A percentile compares a stretch with the other conserved stretches of the same genome.
phyloP scores from a whole-genome alignment of 2,113 vertebrate species.

The Semicossyphus pulcher region DNA sequence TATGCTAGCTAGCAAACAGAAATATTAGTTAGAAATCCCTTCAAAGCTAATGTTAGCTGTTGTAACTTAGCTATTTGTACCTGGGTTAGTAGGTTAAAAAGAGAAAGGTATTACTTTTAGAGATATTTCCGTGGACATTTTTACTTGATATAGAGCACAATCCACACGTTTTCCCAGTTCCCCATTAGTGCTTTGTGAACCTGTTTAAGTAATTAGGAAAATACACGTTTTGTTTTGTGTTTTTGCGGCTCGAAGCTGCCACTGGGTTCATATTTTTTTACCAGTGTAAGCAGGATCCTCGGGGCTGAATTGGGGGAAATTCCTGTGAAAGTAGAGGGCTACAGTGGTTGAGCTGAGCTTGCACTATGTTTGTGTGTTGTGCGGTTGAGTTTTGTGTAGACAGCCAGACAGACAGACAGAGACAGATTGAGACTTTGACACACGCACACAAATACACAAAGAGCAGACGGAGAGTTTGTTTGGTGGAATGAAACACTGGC shows the following conservation, averaged over 20 bases:
- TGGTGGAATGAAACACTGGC: not conserved
- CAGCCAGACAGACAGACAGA: slow-evolving; percentile 44
- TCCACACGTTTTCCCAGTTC: slow-evolving; percentile 26
- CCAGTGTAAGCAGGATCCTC: slow-evolving; percentile 64
- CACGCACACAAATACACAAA: not conserved
- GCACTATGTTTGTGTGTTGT: slow-evolving; percentile 75
- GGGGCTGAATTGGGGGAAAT: slow-evolving; percentile 58
- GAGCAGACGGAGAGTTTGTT: slow-evolving; percentile 1
- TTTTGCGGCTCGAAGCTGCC: slow-evolving; percentile 44
- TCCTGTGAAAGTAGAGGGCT: slow-evolving; percentile 69
- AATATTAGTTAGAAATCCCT: too few relatives aligned
- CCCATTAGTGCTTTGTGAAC: slow-evolving; percentile 18
- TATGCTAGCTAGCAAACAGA: too few relatives aligned
- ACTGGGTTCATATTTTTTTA: slow-evolving; percentile 68
- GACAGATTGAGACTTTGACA: slow-evolving; percentile 31
- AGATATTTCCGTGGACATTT: not conserved
- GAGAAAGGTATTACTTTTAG: not conserved
- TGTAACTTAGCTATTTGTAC: too few relatives aligned
- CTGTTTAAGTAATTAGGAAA: slow-evolving; percentile 62
- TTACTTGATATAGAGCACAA: not conserved
- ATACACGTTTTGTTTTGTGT: slow-evolving; percentile 58
- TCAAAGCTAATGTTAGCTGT: not conserved
- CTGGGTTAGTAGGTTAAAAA: too few relatives aligned
- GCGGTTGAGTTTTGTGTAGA: slow-evolving; percentile 65
- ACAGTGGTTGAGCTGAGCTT: slow-evolving; percentile 72